Percentiles rank a stretch among this genome's conserved stretches.
Evolutionary conservation across 2,888 invertebrate genomes (phyloP).

Genomic region (Chymomyza caudatula): DNA sequence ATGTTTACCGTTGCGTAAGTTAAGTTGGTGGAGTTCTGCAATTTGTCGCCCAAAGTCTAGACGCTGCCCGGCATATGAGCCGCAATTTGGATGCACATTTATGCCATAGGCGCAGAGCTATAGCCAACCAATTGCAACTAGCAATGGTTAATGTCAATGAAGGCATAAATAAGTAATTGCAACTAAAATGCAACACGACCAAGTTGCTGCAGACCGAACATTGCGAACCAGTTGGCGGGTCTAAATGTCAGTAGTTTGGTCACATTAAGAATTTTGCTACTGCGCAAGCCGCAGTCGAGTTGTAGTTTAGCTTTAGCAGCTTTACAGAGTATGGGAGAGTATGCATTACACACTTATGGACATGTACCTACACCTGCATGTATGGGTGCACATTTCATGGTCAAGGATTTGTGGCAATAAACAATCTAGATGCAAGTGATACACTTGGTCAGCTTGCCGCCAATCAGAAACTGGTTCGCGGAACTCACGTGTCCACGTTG

Average conservation of each 20-base stretch:
- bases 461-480: slow-evolving; percentile 8
- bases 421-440: slow-evolving; percentile 3
- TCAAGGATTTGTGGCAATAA: slow-evolving; percentile 52
- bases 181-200: slow-evolving; percentile 26
- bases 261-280: slow-evolving; percentile 42
- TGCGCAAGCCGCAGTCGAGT: not conserved
- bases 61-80: not conserved
- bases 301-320: not conserved
- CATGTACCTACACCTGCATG: not conserved
- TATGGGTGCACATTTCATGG: slow-evolving; percentile 47
- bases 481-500: slow-evolving; percentile 14
- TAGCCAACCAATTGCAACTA: slow-evolving; percentile 35
- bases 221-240: slow-evolving; percentile 52
- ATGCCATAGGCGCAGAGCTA: slow-evolving; percentile 21
- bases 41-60: not conserved
- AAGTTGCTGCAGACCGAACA: slow-evolving; percentile 1
- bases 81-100: not conserved
- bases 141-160: slow-evolving; percentile 72
- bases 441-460: not conserved
- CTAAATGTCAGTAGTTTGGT: slow-evolving; percentile 68
- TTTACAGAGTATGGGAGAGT: too few species aligned
- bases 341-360: too few species aligned
- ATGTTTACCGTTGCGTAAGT: not conserved
- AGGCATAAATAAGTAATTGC: slow-evolving; percentile 74
- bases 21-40: not conserved